Percentiles rank a stretch among this genome's conserved stretches.
Conservation (phyloP, 2,113 vertebrate species). For the Bombycilla garrulus region DNA sequence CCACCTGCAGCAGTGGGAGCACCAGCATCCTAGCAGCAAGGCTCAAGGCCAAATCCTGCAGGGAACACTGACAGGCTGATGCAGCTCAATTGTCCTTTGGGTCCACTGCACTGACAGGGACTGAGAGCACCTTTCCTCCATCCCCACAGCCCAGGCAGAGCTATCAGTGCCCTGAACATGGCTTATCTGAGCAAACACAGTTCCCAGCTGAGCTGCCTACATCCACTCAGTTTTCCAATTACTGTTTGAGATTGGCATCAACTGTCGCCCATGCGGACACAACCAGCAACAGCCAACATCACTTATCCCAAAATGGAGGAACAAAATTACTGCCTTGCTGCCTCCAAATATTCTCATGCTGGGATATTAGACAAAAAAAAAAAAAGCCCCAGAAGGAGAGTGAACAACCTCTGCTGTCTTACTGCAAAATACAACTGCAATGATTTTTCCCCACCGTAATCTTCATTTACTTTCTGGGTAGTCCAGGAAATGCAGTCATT, state of each 20-base stretch:
- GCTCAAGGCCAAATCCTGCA: not conserved
- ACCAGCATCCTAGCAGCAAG: not conserved
- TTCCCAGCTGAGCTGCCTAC: not conserved
- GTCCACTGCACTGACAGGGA: not conserved
- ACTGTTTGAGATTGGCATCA: not conserved
- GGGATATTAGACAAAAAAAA: not conserved
- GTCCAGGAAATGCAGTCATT: not conserved
- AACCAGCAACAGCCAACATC: not conserved
- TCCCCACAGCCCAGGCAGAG: not conserved
- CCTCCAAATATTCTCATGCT: not conserved
- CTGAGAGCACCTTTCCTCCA: not conserved
- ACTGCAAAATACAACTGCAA: rapidly evolving
- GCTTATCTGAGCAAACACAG: not conserved
- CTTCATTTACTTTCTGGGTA: constrained; percentile 59
- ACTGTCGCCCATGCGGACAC: rapidly evolving
- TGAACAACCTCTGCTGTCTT: not conserved
- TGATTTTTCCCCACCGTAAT: not conserved
- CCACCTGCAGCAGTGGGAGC: not conserved
- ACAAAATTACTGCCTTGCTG: not conserved
- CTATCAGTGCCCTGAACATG: not conserved
- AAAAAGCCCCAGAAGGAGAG: not conserved
- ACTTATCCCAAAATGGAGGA: not conserved
- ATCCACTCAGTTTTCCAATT: not conserved
- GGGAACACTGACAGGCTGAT: not conserved
- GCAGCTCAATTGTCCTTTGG: not conserved